phyloP scores from a whole-genome alignment of 2,113 vertebrate genomes.

The Suncus etruscus region DNA sequence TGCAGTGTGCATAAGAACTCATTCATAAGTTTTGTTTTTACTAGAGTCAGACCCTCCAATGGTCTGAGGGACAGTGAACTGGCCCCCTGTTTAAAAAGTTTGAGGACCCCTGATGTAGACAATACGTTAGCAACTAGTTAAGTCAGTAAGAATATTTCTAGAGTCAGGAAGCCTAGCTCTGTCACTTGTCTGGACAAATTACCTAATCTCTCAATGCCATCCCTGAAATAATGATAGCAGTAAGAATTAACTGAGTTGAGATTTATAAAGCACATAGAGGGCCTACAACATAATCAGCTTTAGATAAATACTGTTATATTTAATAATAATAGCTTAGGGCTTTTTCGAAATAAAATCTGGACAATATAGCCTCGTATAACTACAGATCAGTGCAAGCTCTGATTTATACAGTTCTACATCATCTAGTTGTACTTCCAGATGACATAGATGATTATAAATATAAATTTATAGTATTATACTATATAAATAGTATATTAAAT shows the following conservation, averaged over 20 bases:
- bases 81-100: too few relatives aligned
- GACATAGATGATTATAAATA: not conserved
- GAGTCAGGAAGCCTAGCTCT: not conserved
- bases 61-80: too few relatives aligned
- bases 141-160: not conserved
- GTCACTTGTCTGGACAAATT: not conserved
- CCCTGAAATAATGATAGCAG: not conserved
- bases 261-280: slow-evolving; percentile 31
- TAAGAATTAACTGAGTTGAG: not conserved
- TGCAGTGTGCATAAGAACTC: too few relatives aligned
- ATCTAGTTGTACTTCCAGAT: not conserved
- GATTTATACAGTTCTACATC: not conserved
- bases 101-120: too few relatives aligned
- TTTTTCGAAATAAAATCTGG: not conserved
- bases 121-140: not conserved
- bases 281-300: not conserved
- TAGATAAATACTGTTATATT: slow-evolving; percentile 6
- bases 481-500: not conserved
- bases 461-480: not conserved
- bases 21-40: too few relatives aligned
- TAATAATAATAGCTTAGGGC: slow-evolving; percentile 16
- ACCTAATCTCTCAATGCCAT: not conserved
- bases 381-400: not conserved
- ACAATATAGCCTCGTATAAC: not conserved
- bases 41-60: too few relatives aligned